These are phyloP conservation scores for Pachycephala philippinensis DNA, from an alignment of 2,113 vertebrate species.

Conservation along the genomic window DNA sequence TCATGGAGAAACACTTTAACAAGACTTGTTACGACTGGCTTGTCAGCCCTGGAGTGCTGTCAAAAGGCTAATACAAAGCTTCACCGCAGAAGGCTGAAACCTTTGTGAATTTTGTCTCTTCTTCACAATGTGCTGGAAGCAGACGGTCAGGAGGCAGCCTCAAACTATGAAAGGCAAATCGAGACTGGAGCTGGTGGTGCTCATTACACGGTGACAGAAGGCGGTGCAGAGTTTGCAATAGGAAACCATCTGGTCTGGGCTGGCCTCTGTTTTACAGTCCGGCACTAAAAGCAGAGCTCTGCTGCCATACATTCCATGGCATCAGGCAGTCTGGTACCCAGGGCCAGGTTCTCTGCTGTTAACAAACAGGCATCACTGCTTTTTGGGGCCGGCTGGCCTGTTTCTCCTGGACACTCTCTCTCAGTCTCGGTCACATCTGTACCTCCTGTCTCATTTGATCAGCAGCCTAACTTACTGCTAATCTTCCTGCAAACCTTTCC, in stretches of 20 bases:
- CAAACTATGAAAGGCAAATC: background rate
- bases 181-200: slow-evolving; percentile 25
- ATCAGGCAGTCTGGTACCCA: background rate
- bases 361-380: background rate
- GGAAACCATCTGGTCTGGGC: slow-evolving; percentile 44
- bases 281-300: background rate
- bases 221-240: background rate
- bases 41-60: background rate
- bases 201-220: slow-evolving; percentile 37
- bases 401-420: background rate
- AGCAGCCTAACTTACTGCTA: slow-evolving; percentile 6
- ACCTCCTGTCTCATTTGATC: background rate
- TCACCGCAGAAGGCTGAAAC: background rate
- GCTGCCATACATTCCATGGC: background rate
- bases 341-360: background rate
- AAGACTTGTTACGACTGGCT: slow-evolving; percentile 2
- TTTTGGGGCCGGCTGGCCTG: background rate
- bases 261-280: slow-evolving; percentile 19
- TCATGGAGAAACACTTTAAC: slow-evolving; percentile 1
- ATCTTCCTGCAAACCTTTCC: background rate
- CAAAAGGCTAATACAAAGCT: slow-evolving; percentile 6
- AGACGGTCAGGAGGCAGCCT: slow-evolving; percentile 32
- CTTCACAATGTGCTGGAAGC: background rate
- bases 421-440: background rate
- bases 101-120: slow-evolving; percentile 6